Base-by-base conservation (phyloP, 2,113 vertebrate genomes). In the Mustelus asterias region DNA sequence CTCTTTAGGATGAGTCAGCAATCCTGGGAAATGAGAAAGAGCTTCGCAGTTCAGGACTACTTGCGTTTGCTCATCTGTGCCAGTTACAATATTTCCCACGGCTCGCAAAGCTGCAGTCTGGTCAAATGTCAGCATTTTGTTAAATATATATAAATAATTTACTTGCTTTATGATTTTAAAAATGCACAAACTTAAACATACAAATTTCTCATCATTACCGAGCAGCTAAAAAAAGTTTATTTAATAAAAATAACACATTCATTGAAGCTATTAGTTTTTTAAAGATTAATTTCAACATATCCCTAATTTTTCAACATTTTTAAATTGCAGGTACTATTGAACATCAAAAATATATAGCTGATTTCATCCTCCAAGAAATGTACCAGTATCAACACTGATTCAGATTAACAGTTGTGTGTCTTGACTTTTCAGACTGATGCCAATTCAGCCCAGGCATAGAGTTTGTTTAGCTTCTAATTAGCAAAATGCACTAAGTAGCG, bases 31-130 rank as follows among this genome's bases (percentile, higher is more conserved):
- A 97, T 99, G 99, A 96, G 98, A 98, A 96, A 99, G 98, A 89
- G 99, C 99, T 63, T 99, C 99, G 96, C 99, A 99, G 96, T 99
- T 99, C 96, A 99, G 98, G 96, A 99, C 99, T 70, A 99, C 99
- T 97, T 99, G 99, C 69, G 99, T 99, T 97, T 99, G 99, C 96
- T 99, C 99, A 33, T 99, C 99, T 16, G 99, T 99, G 96, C 99
- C 99, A 8, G 99, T 99, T 97, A 99, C 99, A 29, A 99, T 99
- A 97, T 99, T 99, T 41, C 99, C 99, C 96, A 99, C 99, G 33
- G 99, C 99, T 96, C 99, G 98, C 96, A 99, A 98, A 0, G 99
- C 99, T 89, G 99, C 99, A 0, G 99, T 99, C 99, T 99, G 97
- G 86, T 8, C 80, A 85, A 70, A 63, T 29, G 26, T 76, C 26